Conservation (phyloP, 2,797 vertebrate genomes). For the Gorsachius magnificus region DNA sequence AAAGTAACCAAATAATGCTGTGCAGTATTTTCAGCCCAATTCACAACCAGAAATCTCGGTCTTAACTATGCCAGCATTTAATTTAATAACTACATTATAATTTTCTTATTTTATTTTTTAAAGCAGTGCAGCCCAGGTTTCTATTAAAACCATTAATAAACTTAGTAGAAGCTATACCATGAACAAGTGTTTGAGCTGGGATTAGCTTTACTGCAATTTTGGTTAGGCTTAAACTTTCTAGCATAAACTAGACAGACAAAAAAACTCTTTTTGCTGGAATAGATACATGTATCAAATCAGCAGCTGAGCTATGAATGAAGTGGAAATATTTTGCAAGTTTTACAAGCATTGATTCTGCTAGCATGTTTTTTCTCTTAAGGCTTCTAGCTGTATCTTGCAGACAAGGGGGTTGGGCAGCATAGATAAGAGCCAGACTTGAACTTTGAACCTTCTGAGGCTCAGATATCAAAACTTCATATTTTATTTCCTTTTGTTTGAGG, state of each 20-base stretch:
- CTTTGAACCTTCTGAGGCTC: conserved; percentile 19
- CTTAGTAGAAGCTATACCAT: background rate
- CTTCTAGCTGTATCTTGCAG: conserved; percentile 5
- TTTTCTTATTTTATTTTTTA: background rate
- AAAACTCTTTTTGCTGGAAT: background rate
- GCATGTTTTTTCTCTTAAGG: background rate
- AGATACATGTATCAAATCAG: background rate
- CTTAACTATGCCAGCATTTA: background rate
- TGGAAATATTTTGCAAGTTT: background rate
- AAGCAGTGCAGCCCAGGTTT: background rate
- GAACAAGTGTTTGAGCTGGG: background rate
- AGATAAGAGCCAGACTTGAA: conserved; percentile 20
- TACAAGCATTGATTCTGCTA: background rate
- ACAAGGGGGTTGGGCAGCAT: background rate
- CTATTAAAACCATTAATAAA: background rate
- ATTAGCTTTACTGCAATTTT: background rate
- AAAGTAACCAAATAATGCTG: background rate
- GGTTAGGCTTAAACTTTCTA: background rate
- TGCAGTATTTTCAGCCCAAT: background rate
- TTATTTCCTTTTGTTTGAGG: conserved; percentile 36
- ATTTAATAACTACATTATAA: background rate
- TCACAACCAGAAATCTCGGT: background rate
- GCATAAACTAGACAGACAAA: background rate
- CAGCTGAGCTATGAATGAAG: background rate
- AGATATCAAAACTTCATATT: conserved; percentile 17